Evolutionary conservation across 2,888 invertebrate genomes (phyloP).

Genomic region (Dolichopus griseipennis): DNA sequence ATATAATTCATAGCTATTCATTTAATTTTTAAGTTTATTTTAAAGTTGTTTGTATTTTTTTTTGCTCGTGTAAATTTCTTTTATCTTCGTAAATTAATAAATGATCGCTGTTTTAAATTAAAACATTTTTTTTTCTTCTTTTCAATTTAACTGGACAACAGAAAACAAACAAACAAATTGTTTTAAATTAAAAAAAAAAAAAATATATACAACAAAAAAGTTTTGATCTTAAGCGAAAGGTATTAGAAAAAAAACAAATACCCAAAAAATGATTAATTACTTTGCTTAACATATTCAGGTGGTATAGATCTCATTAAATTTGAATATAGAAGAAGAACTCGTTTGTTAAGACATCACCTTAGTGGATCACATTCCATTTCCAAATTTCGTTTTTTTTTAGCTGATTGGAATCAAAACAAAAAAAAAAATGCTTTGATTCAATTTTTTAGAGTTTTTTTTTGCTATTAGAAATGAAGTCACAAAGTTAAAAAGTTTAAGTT

Average conservation of each 20-base stretch:
- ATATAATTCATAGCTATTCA: not conserved
- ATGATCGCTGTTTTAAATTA: not conserved
- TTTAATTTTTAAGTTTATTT: not conserved
- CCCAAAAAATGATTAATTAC: not conserved
- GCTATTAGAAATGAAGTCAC: no score
- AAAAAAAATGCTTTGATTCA: no score
- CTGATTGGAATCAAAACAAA: no score
- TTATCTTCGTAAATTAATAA: not conserved
- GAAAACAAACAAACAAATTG: not conserved
- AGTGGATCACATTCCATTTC: not conserved
- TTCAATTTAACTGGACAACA: not conserved
- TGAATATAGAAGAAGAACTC: conserved; percentile 4
- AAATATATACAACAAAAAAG: no score
- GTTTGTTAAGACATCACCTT: conserved; percentile 4
- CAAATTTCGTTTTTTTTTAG: not conserved
- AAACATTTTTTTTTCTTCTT: not conserved
- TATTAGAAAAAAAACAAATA: no score
- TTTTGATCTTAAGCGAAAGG: not conserved
- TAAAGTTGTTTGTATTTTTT: not conserved
- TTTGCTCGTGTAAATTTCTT: not conserved
- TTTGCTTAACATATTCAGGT: not conserved
- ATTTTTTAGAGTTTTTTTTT: no score
- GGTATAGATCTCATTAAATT: conserved; percentile 3
- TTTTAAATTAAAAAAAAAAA: not conserved
- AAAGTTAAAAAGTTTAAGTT: no score